Evolutionary conservation across 1,140 invertebrate genomes (phyloP), one percentile per base, ranked within the genome.

Genomic region (Triops longicaudatus): DNA sequence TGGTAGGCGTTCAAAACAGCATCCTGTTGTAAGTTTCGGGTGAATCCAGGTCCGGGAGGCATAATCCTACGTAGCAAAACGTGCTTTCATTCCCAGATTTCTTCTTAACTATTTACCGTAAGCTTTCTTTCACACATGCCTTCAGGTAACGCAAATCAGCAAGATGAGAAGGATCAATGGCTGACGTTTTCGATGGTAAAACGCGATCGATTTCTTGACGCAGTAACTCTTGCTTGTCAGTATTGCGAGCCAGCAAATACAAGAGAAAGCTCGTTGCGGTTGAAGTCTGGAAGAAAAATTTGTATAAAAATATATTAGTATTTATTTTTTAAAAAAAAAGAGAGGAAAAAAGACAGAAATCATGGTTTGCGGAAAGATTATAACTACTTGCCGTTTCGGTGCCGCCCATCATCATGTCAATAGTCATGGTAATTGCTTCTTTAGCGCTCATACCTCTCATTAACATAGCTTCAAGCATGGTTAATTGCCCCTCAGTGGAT

Each of bases 231-330:
- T 96, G 94, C 74, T 93, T 90, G 78, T 88, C 88, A 14, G 88
- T 87, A 78, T 94, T 87, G 1, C 88, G 92, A 0, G 94, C 91
- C 44, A 95, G 83, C 85, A 95, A 92, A 83, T 95, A 95, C 1
- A 96, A 84, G 79, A 95, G 91, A 0, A 93, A 95, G 81, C 91
- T 92, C 14, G 95, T 90, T 0, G 93, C 90, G 91, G 95, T 95
- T n/a, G 93, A 94, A 82, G 95, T 94, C 93, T 93, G 7, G 31
- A 37, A 37, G 7, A 4, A 37, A 7, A 63, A 17, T 17, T 63
- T 63, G 6, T 14, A n/a, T 17, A 63, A 63, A 63, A 63, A 17
- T 5, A 63, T 37, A 63, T 10, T n/a, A 63, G 10, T 3, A n/a
- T 17, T 63, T 17, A n/a, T n/a, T n/a, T n/a, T n/a, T n/a, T n/a